Base-by-base conservation (phyloP, 2,797 vertebrate species). In the Anguilla obscura region DNA sequence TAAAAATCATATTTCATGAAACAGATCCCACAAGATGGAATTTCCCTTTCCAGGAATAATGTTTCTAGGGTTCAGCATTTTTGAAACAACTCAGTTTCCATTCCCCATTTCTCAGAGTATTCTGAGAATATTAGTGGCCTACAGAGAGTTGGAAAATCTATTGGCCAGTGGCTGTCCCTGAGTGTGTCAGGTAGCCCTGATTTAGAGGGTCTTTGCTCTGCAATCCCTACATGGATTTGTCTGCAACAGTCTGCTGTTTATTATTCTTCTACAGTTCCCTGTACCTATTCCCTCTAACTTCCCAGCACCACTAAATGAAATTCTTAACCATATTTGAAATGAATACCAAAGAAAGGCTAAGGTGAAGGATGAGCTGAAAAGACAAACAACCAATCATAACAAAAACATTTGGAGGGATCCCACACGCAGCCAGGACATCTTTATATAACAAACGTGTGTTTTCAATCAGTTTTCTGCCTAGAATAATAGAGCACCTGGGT, bases 361-460 rank as follows among this genome's bases (percentile, higher is more conserved):
- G 24, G 3, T 18, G 58, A 18, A 63, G 21, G 16, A 66, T 30
- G 24, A 74, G 18, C 27, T 40, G 10, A 52, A 76, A 33, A 87
- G 66, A 89, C 54, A 85, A 40, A 18, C 33, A 33, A 30, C 69
- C 14, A n/a, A 18, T n/a, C 3, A 21, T 58, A n/a, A 56, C 8
- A 85, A 87, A 76, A 90, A 88, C 69, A 83, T 87, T 66, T 89
- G 69, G 30, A 85, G n/a, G 9, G 48, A 60, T 85, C 85, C 66
- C 84, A 12, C 69, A 85, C 21, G 18, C 9, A 83, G 66, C 66
- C 12, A 85, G 60, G 30, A 85, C 58, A 30, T 89, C 74, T 88
- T 83, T 33, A 88, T 21, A 89, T 85, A 90, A 87, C 58, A 30
- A 52, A 63, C 82, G 60, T 69, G 58, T 87, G 82, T 86, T 71